Evolutionary conservation across 1,140 invertebrate genomes (phyloP), one percentile per base, ranked within the genome.

Genomic region (Atopsyche davidsoni): DNA sequence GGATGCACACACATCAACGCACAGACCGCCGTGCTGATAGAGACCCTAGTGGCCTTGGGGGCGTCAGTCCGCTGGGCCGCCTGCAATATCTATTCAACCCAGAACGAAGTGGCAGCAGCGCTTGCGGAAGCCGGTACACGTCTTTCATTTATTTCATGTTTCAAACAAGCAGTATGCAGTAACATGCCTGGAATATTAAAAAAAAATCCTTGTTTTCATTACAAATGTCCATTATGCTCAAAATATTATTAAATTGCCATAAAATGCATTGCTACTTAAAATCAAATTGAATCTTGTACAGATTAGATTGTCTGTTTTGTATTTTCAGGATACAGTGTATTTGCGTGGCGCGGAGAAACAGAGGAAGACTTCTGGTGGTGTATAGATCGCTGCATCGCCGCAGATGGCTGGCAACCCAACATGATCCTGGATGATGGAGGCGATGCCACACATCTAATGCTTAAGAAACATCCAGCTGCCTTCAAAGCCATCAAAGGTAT

Each of bases 331-430:
- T 88, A 85, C 64, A 81, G 92, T 4, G 82, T 97, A 45, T 98
- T 93, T 73, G 91, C 94, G 2, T 97, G 94, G 95, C 83, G 92
- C 40, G 92, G 91, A 1, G 92, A 97, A 72, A 91, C 88, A 2
- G 94, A 97, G 66, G 94, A 96, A 64, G 94, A 97, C 65, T 97
- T 97, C 73, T 98, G 95, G 95, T 98, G 94, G 94, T 96, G 92
- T 62, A 97, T 98, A 52, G 93, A 98, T 69, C 89, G 88, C 62
- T 92, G 89, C 69, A 86, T 97, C 21, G 86, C 87, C 53, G 83
- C 89, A 0, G 89, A 94, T 58, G 83, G 84, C 63, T 98, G 94
- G 95, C 89, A 95, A 62, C 93, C 95, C n/a, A 98, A 98, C 68
- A 94, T 97, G 92, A 97, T 98, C 60, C 69, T 98, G 40, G 95